Base-by-base conservation (phyloP, 2,113 vertebrate species). In the Zingel zingel region DNA sequence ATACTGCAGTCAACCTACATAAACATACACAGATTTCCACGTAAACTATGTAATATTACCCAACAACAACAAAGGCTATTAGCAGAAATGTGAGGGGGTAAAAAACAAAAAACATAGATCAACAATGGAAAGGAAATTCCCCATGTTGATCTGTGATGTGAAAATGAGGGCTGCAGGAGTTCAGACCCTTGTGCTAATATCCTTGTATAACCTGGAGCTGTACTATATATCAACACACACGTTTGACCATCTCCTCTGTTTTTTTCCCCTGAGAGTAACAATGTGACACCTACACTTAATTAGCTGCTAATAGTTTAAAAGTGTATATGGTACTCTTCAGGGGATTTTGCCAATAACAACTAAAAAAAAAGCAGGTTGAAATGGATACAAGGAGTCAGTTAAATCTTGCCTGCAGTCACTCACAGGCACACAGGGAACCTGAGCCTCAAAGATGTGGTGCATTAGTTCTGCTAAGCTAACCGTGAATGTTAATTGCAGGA, bases 391-490 rank as follows among this genome's bases (percentile, higher is more conserved):
- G 84, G 84, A 93, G 91, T 81, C 86, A 78, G 65, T 87, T 88
- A 86, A 90, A 89, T 89, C 85, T 93, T 62, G 94, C 91, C 91
- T 1, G 84, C 85, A 90, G 91, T 89, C 81, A 82, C 77, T 91
- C 91, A 77, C 91, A 90, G 96, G 92, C 90, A 75, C 92, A 82
- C 79, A 0, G 92, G 97, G 95, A 98, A 98, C 92, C 82, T 89
- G 95, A 98, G 94, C 96, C 96, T 97, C 96, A 96, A 96, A 92
- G 95, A 95, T 93, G 94, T 94, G 95, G 94, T 93, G 96, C 92
- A 96, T 97, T 95, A 96, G 97, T 97, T 98, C 96, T 96, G 97
- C 97, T 98, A 81, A 96, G 97, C 96, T 97, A 95, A 97, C 97
- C 96, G 72, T 96, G 96, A 97, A 96, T 94, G 53, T 94, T 97